Evolutionary conservation across 2,113 vertebrate genomes (phyloP).

Genomic region (Oreochromis spilurus): DNA sequence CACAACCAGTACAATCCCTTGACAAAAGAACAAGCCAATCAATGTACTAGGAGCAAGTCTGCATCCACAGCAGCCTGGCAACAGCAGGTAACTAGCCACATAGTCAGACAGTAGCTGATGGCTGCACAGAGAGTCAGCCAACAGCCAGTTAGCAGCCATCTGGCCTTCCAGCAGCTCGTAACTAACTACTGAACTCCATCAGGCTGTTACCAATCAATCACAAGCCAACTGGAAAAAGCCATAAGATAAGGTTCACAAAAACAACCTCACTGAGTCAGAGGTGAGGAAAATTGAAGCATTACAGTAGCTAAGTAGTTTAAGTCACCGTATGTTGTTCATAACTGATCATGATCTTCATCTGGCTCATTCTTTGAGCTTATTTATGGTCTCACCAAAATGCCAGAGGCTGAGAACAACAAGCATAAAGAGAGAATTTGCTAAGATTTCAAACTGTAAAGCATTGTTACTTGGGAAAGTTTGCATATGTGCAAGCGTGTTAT

Average conservation of each 20-base stretch:
- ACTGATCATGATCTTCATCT: neutral
- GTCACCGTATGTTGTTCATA: neutral
- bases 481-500: neutral
- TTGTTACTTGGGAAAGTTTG: neutral
- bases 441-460: neutral
- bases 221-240: neutral
- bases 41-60: neutral
- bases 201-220: constrained; percentile 20
- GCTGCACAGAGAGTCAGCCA: constrained; percentile 3
- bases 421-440: neutral
- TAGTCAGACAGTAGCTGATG: constrained; percentile 16
- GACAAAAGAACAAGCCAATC: neutral
- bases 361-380: neutral
- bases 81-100: neutral
- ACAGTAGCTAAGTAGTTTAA: neutral
- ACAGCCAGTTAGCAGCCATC: constrained; percentile 41
- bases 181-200: constrained; percentile 15
- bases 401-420: neutral
- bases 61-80: constrained; percentile 1
- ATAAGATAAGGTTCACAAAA: constrained; percentile 1
- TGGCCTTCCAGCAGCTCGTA: constrained; percentile 31
- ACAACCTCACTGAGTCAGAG: neutral
- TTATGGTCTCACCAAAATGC: neutral
- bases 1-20: neutral
- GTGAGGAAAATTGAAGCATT: neutral